Conservation (phyloP, 2,113 vertebrate species). For the Tupaia chinensis region DNA sequence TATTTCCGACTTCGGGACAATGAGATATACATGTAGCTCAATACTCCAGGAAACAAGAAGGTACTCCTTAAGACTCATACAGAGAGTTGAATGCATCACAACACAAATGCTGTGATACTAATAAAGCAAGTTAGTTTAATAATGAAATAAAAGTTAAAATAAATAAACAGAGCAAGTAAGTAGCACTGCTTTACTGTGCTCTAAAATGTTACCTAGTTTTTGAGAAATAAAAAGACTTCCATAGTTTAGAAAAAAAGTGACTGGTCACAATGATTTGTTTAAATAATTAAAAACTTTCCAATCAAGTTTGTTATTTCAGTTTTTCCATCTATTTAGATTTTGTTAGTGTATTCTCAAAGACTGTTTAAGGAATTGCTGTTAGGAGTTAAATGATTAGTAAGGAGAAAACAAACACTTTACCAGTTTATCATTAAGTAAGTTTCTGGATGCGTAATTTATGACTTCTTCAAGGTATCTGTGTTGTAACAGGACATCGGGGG, state of each 20-base stretch:
- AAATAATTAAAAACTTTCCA: not conserved
- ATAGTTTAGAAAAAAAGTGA: not conserved
- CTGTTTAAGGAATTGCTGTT: not conserved
- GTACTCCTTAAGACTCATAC: not conserved
- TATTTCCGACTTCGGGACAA: not conserved
- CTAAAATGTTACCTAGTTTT: not conserved
- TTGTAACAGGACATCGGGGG: not conserved
- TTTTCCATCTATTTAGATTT: not conserved
- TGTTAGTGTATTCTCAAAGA: not conserved
- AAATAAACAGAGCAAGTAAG: not conserved
- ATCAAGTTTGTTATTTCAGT: not conserved
- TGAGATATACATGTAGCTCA: not conserved
- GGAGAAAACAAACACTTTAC: not conserved
- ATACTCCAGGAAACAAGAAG: not conserved
- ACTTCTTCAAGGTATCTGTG: not conserved
- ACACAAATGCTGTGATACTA: not conserved
- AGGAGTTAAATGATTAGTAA: not conserved
- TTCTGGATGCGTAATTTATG: not conserved
- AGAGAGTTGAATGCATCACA: not conserved
- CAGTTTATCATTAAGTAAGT: not conserved
- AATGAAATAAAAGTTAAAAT: not conserved
- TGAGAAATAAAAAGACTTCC: not conserved
- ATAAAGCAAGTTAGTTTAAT: not conserved
- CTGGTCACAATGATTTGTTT: not conserved
- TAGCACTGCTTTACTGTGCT: accelerated